Conservation (phyloP, 2,113 vertebrate genomes). For the Notarius lentiginosus region DNA sequence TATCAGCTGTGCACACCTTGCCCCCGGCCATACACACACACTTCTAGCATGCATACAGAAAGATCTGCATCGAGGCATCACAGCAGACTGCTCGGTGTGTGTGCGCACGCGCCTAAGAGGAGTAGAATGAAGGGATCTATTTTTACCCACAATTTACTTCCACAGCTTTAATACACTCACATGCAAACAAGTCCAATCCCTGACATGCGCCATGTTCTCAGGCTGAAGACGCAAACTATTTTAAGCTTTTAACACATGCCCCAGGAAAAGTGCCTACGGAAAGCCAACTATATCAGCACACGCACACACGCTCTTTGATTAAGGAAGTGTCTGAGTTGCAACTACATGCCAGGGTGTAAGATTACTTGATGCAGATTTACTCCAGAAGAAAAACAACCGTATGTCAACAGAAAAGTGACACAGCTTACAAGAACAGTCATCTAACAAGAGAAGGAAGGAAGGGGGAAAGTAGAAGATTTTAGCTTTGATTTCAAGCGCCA, state of each 20-base stretch:
- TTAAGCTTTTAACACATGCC: constrained; percentile 48
- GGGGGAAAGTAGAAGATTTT: not conserved
- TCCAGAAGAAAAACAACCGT: not conserved
- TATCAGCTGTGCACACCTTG: constrained; percentile 44
- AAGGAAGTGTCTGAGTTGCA: constrained; percentile 27
- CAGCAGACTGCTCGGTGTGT: not conserved
- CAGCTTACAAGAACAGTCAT: not conserved
- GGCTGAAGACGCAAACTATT: constrained; percentile 43
- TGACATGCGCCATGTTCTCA: constrained; percentile 31
- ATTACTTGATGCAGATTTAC: not conserved
- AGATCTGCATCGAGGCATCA: constrained; percentile 1
- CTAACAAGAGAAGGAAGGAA: not conserved
- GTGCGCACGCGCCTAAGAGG: not conserved
- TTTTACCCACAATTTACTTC: constrained; percentile 45
- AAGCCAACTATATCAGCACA: constrained; percentile 29
- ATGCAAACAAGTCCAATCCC: constrained; percentile 50
- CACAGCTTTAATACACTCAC: constrained; percentile 42
- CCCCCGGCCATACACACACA: constrained; percentile 22
- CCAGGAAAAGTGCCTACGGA: constrained; percentile 41
- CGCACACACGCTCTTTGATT: constrained; percentile 19
- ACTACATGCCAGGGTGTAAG: not conserved
- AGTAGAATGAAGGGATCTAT: not conserved
- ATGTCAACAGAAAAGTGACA: constrained; percentile 2
- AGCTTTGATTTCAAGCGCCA: not conserved
- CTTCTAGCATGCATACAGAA: not conserved